Base-by-base conservation (phyloP, 2,888 invertebrate genomes). In the Drosophila barbarae region DNA sequence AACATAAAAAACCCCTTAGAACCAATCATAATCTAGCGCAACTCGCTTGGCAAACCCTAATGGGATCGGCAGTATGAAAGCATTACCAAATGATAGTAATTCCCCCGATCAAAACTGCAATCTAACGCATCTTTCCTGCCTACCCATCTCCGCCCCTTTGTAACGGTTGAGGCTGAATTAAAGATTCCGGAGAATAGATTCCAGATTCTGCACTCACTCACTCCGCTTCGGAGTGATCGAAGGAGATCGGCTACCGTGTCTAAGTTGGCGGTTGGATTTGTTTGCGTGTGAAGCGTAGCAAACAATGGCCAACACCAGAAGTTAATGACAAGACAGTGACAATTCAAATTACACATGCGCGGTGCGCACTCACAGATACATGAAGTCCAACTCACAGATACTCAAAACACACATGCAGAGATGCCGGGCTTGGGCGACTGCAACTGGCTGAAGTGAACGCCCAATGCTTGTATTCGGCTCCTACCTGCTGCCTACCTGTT, bases 251-350 rank as follows among this genome's bases (percentile, higher is more conserved):
- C 75, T 79, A 79, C 75, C 69, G 81, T 77, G 63, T 64, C 78
- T 71, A 77, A 80, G 74, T 55, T 5, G 71, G 52, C 38, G 64
- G 66, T 63, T 72, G 71, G 50, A 72, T 77, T 75, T 69, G 59
- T 69, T 84, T 74, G 86, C 84, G 74, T 86, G 82, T 79, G 84
- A 86, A 86, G 76, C 73, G 74, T 74, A 61, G 69, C 77, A 68
- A 76, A 82, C 81, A 80, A 80, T 70, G 71, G 63, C 84, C 71
- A 83, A 83, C 77, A 83, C 82, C 85, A 84, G 85, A 84, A 83
- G 85, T 85, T 85, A 82, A 82, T 82, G 81, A 84, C 81, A 85
- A 85, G 72, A 85, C 85, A 78, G 84, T 82, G 81, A 82, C 81
- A 82, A 82, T 84, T 81, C 82, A 82, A 82, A 85, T 85, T 81